These are phyloP conservation scores for Tetranychus piercei DNA, from an alignment of 2,888 invertebrate genomes.

Conservation along the genomic window DNA sequence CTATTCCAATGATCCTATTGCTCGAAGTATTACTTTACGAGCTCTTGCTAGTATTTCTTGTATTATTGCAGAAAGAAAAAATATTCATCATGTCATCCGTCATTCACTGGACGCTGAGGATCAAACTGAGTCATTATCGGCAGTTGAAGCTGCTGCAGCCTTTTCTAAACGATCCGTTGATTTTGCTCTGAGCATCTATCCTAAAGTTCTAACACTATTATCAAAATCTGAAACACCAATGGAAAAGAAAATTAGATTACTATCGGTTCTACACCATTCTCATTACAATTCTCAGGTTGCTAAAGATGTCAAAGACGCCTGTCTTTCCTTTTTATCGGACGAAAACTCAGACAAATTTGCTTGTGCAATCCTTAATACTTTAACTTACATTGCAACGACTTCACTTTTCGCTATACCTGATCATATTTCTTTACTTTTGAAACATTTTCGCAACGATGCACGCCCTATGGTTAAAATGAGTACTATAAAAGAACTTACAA, in stretches of 20 bases:
- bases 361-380: slow-evolving; percentile 58
- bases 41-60: slow-evolving; percentile 79
- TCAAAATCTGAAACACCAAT: slow-evolving; percentile 51
- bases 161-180: slow-evolving; percentile 67
- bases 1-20: slow-evolving; percentile 88
- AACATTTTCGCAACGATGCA: slow-evolving; percentile 49
- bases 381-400: slow-evolving; percentile 68
- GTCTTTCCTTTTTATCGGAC: slow-evolving; percentile 47
- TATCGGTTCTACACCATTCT: slow-evolving; percentile 77
- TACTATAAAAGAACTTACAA: slow-evolving; percentile 46
- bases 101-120: slow-evolving; percentile 82
- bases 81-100: slow-evolving; percentile 83
- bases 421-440: slow-evolving; percentile 50
- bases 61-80: slow-evolving; percentile 78
- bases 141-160: slow-evolving; percentile 79
- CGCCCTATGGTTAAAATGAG: slow-evolving; percentile 50
- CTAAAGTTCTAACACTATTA: slow-evolving; percentile 76
- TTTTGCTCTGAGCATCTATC: slow-evolving; percentile 89
- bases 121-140: slow-evolving; percentile 83
- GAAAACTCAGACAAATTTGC: slow-evolving; percentile 59
- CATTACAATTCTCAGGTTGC: slow-evolving; percentile 63
- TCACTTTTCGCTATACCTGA: slow-evolving; percentile 75
- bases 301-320: slow-evolving; percentile 52
- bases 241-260: slow-evolving; percentile 69
- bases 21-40: slow-evolving; percentile 66